Base-by-base conservation (phyloP, 1,140 invertebrate species). In the Phenacoccus solenopsis region DNA sequence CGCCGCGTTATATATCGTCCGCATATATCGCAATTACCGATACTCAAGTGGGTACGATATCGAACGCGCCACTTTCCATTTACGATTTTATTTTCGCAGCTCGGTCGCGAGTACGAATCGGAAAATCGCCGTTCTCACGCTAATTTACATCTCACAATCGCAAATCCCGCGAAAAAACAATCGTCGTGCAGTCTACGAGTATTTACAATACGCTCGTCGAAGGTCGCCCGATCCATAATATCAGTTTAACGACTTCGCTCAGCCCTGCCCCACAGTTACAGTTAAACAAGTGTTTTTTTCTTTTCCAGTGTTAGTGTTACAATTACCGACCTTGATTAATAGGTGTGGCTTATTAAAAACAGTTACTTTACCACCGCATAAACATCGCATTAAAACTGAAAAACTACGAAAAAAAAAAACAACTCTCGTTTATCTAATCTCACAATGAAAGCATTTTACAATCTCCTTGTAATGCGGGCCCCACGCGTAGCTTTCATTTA, bases 251-350 rank as follows among this genome's bases (percentile, higher is more conserved):
- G 59, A 64, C 59, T 64, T 64, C 59, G 59, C 21, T 13, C 21
- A 64, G 25, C 25, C 22, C 59, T 49, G 20, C 12, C 38, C 20
- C 10, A 24, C 21, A 64, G 59, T 10, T 1, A 64, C 22, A 22
- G 9, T 10, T 4, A 3, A 64, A 64, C 59, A 64, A 64, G 59
- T 64, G 59, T 64, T 64, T 27, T 24, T n/a, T n/a, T n/a, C n/a
- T n/a, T n/a, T n/a, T 25, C 9, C 22, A 64, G 59, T 25, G 59
- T 64, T 64, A 25, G 22, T 64, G 25, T 64, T 64, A 64, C 59
- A 64, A 64, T 64, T 64, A 64, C 25, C 25, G 59, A 25, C 59
- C 59, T 64, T 64, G 22, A 27, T 64, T 64, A 25, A 64, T 25
- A 64, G 59, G 59, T 25, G 59, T 64, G 59, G 22, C 59, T 64